Evolutionary conservation across 2,797 vertebrate species (phyloP).

Genomic region (Tinamus major): DNA sequence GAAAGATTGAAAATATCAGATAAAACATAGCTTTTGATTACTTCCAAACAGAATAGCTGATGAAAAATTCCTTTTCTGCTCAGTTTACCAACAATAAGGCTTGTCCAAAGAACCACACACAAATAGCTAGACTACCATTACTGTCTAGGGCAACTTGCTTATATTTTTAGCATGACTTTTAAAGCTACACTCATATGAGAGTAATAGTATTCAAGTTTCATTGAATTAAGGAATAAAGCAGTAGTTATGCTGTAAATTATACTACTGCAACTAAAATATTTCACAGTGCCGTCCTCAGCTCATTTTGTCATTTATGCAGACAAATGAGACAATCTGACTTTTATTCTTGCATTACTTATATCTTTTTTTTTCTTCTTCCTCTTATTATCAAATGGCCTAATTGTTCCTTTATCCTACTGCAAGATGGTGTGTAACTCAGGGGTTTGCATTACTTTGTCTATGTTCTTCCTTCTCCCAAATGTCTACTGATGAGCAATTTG

Average conservation of each 20-base stretch:
- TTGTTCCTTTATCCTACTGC: constrained; percentile 21
- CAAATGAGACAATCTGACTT: not conserved
- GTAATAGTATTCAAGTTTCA: not conserved
- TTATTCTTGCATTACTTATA: not conserved
- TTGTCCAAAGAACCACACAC: constrained; percentile 32
- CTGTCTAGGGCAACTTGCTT: not conserved
- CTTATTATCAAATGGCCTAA: constrained; percentile 18
- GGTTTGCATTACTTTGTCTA: constrained; percentile 22
- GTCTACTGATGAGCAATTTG: constrained; percentile 57
- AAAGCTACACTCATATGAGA: not conserved
- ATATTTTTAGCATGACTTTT: not conserved
- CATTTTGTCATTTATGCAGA: not conserved
- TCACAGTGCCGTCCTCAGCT: not conserved
- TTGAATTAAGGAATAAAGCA: constrained; percentile 1
- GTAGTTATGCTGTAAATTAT: not conserved
- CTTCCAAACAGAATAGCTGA: not conserved
- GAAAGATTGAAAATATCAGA: constrained; percentile 39
- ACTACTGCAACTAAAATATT: not conserved
- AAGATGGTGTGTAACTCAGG: constrained; percentile 1
- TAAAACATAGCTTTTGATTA: constrained; percentile 37
- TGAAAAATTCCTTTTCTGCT: constrained; percentile 52
- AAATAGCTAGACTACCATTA: constrained; percentile 11
- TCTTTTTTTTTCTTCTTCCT: not conserved
- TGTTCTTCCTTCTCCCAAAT: constrained; percentile 50
- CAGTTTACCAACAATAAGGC: constrained; percentile 41